These are phyloP conservation scores for Thera obeliscata DNA, from an alignment of 2,888 invertebrate genomes.

Conservation along the genomic window DNA sequence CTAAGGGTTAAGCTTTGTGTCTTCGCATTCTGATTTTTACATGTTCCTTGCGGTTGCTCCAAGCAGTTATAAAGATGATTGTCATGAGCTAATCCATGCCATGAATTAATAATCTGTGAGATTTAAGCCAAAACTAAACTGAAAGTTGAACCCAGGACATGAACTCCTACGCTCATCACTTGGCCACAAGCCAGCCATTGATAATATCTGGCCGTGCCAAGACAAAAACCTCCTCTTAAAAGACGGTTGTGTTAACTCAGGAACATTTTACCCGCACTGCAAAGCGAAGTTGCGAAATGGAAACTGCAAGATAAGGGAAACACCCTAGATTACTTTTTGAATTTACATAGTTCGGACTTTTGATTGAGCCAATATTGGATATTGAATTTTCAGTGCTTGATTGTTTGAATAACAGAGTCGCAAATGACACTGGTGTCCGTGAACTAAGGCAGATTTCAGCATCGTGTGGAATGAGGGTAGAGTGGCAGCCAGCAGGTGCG, in stretches of 20 bases:
- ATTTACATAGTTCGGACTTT: conserved; percentile 26
- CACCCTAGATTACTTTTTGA: conserved; percentile 39
- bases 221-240: conserved; percentile 63
- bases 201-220: conserved; percentile 65
- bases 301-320: conserved; percentile 36
- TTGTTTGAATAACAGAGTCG: conserved; percentile 63
- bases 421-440: conserved; percentile 66
- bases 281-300: conserved; percentile 38
- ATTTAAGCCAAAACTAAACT: conserved; percentile 47
- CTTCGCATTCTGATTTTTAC: background rate
- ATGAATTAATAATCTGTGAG: conserved; percentile 32
- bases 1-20: conserved; percentile 18
- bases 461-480: conserved; percentile 58
- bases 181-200: conserved; percentile 70
- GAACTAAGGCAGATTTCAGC: conserved; percentile 75
- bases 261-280: conserved; percentile 47
- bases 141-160: conserved; percentile 45
- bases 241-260: conserved; percentile 52
- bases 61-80: background rate
- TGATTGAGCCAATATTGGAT: conserved; percentile 47
- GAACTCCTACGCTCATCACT: conserved; percentile 49
- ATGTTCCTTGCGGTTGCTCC: too few relatives aligned
- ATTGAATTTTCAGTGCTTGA: conserved; percentile 66
- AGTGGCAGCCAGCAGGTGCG: conserved; percentile 50
- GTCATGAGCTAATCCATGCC: background rate